Percentiles rank a stretch among this genome's conserved stretches.
phyloP scores from a whole-genome alignment of 2,888 invertebrate genomes.

The Amphimallon solstitiale region DNA sequence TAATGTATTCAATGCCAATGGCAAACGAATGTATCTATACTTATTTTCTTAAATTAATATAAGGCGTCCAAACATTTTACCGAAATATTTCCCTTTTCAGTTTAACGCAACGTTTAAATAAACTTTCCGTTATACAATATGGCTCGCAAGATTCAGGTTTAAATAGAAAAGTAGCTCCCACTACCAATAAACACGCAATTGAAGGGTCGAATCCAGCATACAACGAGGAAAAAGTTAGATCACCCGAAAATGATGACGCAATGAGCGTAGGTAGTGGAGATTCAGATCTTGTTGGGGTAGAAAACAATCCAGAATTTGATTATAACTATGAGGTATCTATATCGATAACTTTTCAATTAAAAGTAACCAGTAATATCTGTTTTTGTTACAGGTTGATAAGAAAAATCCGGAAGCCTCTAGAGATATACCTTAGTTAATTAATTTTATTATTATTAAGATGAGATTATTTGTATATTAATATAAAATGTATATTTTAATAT shows the following conservation, averaged over 20 bases:
- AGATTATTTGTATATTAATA: too few species aligned
- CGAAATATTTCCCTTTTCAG: too few species aligned
- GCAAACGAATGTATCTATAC: too few species aligned
- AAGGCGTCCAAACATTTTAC: too few species aligned
- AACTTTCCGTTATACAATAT: conserved; percentile 71
- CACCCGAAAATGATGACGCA: conserved; percentile 58
- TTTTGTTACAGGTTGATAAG: background rate
- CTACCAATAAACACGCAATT: conserved; percentile 75
- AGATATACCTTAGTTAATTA: too few species aligned
- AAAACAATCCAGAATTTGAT: conserved; percentile 41
- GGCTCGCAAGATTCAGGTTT: conserved; percentile 72
- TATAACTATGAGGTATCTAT: conserved; percentile 27
- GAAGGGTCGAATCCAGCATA: conserved; percentile 79
- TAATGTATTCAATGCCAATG: too few species aligned
- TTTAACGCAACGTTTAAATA: conserved; percentile 70
- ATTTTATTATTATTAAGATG: too few species aligned
- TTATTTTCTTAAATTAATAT: too few species aligned
- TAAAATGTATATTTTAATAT: too few species aligned
- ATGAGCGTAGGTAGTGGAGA: conserved; percentile 68
- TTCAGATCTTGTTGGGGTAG: conserved; percentile 45
- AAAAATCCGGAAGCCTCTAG: too few species aligned
- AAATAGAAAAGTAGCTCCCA: conserved; percentile 70
- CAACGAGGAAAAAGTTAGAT: conserved; percentile 66
- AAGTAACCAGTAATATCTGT: background rate
- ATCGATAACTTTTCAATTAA: background rate